phyloP scores from a whole-genome alignment of 2,113 vertebrate species.

The Microcebus ravelobensis region DNA sequence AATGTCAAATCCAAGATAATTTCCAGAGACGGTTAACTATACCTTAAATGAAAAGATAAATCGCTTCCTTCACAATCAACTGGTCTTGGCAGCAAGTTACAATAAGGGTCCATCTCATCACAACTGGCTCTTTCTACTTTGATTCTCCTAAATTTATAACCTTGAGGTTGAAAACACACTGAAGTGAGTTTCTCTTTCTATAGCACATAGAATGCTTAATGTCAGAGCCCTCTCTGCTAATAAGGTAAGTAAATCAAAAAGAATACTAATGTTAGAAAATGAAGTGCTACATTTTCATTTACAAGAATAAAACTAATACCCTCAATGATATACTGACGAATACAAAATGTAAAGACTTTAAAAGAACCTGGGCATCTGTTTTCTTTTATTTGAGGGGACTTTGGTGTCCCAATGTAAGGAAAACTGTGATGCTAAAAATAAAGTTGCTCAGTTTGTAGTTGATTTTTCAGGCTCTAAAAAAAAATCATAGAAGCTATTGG shows the following conservation, averaged over 20 bases:
- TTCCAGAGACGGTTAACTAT: background rate
- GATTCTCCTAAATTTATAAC: background rate
- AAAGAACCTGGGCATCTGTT: background rate
- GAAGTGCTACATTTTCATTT: background rate
- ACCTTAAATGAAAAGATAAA: background rate
- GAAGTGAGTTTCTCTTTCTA: background rate
- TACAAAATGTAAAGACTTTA: background rate
- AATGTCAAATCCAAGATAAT: background rate
- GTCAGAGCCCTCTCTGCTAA: background rate
- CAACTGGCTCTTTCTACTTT: background rate
- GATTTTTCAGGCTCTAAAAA: background rate
- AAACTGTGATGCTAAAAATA: background rate
- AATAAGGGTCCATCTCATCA: background rate
- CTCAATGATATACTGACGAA: background rate
- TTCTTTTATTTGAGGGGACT: background rate
- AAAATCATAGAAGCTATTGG: background rate
- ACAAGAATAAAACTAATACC: background rate
- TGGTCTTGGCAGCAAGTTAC: background rate
- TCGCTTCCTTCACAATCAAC: background rate
- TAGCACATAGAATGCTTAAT: background rate
- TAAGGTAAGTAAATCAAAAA: background rate
- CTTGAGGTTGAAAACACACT: background rate
- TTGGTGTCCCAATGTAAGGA: background rate
- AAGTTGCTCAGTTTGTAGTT: background rate
- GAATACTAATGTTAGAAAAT: background rate